These are phyloP conservation scores for Sarcophaga bullata DNA, from an alignment of 1,140 invertebrate genomes.

Conservation along the genomic window DNA sequence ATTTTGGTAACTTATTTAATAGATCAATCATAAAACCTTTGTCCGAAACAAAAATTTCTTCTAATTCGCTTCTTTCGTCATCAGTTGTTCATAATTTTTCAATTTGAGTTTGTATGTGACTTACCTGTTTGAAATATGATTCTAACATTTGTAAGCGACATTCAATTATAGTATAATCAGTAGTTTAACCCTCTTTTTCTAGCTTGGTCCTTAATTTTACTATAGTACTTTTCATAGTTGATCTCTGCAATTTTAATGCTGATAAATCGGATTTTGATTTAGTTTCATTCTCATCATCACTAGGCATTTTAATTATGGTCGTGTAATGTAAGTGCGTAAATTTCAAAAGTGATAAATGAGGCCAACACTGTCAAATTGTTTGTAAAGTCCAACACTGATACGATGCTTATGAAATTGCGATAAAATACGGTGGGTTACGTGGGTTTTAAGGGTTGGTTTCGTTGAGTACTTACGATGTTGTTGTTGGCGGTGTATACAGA, in stretches of 20 bases:
- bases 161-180: conserved; percentile 3
- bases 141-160: neutral
- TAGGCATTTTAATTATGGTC: neutral
- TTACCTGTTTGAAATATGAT: neutral
- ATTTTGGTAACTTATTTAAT: conserved; percentile 27
- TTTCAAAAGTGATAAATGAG: neutral
- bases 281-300: too few relatives aligned
- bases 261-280: neutral
- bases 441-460: neutral
- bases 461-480: neutral
- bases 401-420: neutral
- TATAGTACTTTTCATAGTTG: neutral
- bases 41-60: neutral
- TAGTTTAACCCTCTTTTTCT: neutral
- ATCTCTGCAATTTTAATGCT: neutral
- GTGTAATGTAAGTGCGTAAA: neutral
- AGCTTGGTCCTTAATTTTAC: neutral
- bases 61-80: neutral
- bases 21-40: conserved; percentile 24
- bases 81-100: neutral
- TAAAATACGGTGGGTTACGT: neutral
- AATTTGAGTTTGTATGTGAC: neutral
- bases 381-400: neutral
- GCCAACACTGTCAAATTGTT: neutral
- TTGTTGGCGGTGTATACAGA: neutral